These are phyloP conservation scores for Tridacna crocea DNA, from an alignment of 2,888 invertebrate genomes.

Conservation along the genomic window DNA sequence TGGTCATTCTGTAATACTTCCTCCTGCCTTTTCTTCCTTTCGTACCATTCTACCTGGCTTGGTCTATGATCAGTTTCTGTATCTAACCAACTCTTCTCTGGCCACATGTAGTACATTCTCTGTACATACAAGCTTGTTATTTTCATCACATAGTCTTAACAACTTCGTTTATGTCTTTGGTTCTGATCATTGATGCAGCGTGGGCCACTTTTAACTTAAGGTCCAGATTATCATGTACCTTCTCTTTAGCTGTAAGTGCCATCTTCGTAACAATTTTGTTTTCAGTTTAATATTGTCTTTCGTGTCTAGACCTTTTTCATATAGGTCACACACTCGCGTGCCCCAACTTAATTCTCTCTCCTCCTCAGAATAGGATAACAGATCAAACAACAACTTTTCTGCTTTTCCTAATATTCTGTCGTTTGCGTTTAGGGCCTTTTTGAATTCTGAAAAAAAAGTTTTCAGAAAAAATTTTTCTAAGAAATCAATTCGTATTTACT, in stretches of 20 bases:
- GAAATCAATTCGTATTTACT: background rate
- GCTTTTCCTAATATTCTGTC: background rate
- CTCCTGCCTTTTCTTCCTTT: background rate
- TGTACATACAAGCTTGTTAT: constrained; percentile 39
- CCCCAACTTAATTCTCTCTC: too few species aligned
- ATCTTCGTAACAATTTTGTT: background rate
- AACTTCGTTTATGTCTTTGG: constrained; percentile 18
- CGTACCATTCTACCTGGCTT: background rate
- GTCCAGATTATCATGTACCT: constrained; percentile 40
- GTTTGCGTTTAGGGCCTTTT: background rate
- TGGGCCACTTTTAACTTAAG: constrained; percentile 30
- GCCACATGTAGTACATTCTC: constrained; percentile 3
- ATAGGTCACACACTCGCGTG: background rate
- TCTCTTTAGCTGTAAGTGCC: constrained; percentile 7
- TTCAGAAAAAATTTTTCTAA: background rate
- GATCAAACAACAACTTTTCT: background rate
- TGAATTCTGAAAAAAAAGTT: background rate
- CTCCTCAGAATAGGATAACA: background rate
- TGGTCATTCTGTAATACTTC: background rate
- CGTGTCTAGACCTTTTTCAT: background rate
- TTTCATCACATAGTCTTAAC: constrained; percentile 30
- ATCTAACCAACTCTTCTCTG: background rate
- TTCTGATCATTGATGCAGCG: constrained; percentile 12
- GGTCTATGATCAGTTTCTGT: background rate
- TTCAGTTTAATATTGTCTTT: background rate